These are phyloP conservation scores for Netta rufina DNA, from an alignment of 2,797 vertebrate genomes.

Conservation along the genomic window DNA sequence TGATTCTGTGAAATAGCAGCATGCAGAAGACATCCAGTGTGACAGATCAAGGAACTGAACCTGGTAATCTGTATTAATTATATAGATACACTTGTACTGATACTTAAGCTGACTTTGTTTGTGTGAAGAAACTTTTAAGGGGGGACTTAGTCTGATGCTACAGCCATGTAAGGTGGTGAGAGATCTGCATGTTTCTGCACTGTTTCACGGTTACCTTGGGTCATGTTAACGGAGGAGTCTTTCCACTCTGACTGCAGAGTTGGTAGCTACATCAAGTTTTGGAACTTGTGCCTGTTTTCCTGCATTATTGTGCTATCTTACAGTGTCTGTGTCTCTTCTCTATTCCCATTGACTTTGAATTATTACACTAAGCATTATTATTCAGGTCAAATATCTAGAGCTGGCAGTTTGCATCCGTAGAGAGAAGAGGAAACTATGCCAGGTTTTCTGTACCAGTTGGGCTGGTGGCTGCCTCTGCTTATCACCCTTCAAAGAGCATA, in stretches of 20 bases:
- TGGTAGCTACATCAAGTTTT: rapidly evolving
- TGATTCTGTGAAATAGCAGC: neutral
- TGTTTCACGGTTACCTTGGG: rapidly evolving
- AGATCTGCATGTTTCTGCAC: rapidly evolving
- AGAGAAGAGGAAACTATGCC: neutral
- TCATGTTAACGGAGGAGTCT: neutral
- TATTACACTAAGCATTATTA: neutral
- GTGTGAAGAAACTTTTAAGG: neutral
- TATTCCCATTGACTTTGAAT: neutral
- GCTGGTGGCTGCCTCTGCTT: neutral
- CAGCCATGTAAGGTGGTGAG: neutral
- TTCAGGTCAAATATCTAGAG: neutral
- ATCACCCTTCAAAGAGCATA: neutral
- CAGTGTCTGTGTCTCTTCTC: neutral
- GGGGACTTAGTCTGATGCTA: too few species aligned
- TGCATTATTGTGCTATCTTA: rapidly evolving
- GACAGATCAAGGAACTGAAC: neutral
- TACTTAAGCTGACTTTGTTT: neutral
- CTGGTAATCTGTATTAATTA: rapidly evolving
- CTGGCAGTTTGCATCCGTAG: neutral
- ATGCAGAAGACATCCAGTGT: too few species aligned
- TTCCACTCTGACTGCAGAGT: neutral
- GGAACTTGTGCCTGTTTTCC: neutral
- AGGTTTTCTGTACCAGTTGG: neutral
- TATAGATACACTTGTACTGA: rapidly evolving